Evolutionary conservation across 2,888 invertebrate genomes (phyloP).

Genomic region (Leptinotarsa juncta): DNA sequence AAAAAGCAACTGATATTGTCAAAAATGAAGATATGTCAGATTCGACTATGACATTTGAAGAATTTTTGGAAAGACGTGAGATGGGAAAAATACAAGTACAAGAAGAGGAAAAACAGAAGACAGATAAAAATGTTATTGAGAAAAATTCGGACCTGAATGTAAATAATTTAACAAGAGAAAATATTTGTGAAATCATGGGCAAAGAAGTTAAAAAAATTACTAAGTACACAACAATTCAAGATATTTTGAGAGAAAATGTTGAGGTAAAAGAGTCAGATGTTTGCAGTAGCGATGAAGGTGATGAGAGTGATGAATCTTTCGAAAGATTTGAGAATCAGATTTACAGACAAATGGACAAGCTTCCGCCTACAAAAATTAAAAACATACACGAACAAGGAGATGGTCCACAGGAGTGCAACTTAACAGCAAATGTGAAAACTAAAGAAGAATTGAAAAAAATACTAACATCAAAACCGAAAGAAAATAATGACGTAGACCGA

Average conservation of each 20-base stretch:
- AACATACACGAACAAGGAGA: constrained; percentile 29
- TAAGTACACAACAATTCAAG: constrained; percentile 24
- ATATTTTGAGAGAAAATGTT: constrained; percentile 30
- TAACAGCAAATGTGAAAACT: constrained; percentile 38
- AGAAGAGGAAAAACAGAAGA: background rate
- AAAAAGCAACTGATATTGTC: constrained; percentile 29
- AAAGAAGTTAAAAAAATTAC: constrained; percentile 29
- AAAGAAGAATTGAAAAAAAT: constrained; percentile 45
- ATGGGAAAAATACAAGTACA: constrained; percentile 7
- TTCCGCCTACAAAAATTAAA: constrained; percentile 35
- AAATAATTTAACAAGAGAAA: constrained; percentile 19
- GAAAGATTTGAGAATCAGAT: constrained; percentile 48
- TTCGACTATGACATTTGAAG: constrained; percentile 40
- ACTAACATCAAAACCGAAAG: constrained; percentile 25
- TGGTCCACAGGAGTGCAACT: constrained; percentile 23
- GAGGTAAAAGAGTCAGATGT: constrained; percentile 15
- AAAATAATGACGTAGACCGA: constrained; percentile 34
- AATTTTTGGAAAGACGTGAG: constrained; percentile 33
- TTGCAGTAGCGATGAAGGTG: constrained; percentile 25
- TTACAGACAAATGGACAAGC: constrained; percentile 48
- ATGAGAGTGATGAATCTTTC: constrained; percentile 33
- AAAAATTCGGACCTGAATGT: background rate
- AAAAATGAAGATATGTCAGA: constrained; percentile 25
- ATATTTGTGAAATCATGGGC: constrained; percentile 31
- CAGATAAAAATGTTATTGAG: background rate